A percentile compares a stretch with the other conserved stretches of the same genome.
Evolutionary conservation across 2,113 vertebrate genomes (phyloP).

Genomic region (Tragelaphus imberbis): DNA sequence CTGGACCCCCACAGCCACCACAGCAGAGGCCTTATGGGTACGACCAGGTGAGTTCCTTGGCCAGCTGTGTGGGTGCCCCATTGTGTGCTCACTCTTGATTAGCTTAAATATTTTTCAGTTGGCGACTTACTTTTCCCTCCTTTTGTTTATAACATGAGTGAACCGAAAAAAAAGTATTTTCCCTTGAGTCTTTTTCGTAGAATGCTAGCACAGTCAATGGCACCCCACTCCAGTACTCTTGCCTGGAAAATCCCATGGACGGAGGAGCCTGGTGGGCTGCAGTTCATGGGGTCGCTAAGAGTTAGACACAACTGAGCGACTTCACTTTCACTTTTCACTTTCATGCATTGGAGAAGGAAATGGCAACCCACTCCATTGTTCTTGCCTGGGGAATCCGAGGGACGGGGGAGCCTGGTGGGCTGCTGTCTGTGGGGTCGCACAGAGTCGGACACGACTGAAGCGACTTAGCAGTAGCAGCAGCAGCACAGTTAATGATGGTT

Average conservation of each 20-base stretch:
- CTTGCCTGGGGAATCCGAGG: background rate
- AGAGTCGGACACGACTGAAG: background rate
- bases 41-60: slow-evolving; percentile 88
- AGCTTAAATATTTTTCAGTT: background rate
- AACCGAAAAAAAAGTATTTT: background rate
- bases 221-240: background rate
- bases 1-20: slow-evolving; percentile 93
- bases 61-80: background rate
- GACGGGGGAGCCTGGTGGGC: background rate
- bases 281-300: background rate
- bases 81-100: background rate
- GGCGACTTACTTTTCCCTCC: background rate
- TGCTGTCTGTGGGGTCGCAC: background rate
- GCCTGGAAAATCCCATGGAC: background rate
- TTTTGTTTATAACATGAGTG: background rate
- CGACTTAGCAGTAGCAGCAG: background rate
- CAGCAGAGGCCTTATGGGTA: slow-evolving; percentile 98
- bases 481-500: background rate
- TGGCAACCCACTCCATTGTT: background rate
- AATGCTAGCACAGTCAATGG: background rate
- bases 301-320: accelerated
- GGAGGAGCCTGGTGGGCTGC: accelerated
- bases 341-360: background rate
- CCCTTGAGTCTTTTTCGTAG: background rate
- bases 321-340: background rate